Evolutionary conservation across 2,113 vertebrate genomes (phyloP), one percentile per base, ranked within the genome.

Genomic region (Nycticebus coucang): DNA sequence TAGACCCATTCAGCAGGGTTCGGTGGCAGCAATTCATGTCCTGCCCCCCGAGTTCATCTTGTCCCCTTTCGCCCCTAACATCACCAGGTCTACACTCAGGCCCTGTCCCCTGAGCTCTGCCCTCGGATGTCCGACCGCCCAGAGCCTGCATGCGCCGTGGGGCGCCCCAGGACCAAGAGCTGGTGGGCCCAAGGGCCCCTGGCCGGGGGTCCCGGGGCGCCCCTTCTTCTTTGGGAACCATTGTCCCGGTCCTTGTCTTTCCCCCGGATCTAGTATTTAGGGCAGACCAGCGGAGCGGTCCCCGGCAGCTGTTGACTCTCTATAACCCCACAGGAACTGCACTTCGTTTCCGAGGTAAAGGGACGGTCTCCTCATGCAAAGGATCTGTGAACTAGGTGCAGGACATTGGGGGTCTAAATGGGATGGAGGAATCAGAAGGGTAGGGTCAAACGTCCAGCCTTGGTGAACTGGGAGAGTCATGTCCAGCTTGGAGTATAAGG

Each of bases 91-190:
- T 98, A 89, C 98, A 98, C 89, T 98, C 53, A 98, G 98, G 88
- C 98, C 98, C 95, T 98, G 98, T 83, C 83, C 98, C 87, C 98
- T 98, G 95, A 98, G 98, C 93, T 98, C 98, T 53, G 97, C 98
- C 94, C 98, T 98, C 66, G 97, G 98, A 69, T 99, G 98, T 97
- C 97, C 98, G 45, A 98, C 98, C 74, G 98, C 97, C 96, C 98
- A 98, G 91, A 98, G 98, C 98, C 94, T 89, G 87, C 96, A 97
- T 97, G 94, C 95, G 91, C 97, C 89, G 93, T 87, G 71, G 91
- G 94, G 97, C 93, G 96, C 95, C 91, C 94, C 97, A 91, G 95
- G 96, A 95, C 89, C 93, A 97, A 93, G 97, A 96, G 96, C 95
- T 93, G 82, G 96, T 94, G 97, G 96, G 96, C 86, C 74, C 86